A percentile compares a stretch with the other conserved stretches of the same genome.
Evolutionary conservation across 2,888 invertebrate species (phyloP).

Genomic region (Branchipolynoe longqiensis): DNA sequence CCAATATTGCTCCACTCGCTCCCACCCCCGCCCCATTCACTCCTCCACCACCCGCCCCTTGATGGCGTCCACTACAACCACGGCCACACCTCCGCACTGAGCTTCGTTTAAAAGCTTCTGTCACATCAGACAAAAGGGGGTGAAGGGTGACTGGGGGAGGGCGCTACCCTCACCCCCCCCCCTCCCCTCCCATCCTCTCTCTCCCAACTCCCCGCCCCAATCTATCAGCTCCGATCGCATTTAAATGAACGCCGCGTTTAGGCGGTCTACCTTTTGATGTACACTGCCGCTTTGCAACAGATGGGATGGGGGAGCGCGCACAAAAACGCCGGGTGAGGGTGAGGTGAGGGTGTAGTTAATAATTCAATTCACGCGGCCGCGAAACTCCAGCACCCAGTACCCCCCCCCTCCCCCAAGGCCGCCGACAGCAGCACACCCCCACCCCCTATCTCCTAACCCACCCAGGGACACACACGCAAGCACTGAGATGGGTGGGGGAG

Average conservation of each 20-base stretch:
- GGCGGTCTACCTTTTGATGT: background rate
- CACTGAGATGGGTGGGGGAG: no score
- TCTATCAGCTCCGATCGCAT: constrained; percentile 31
- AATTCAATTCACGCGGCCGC: constrained; percentile 31
- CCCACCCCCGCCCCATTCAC: no score
- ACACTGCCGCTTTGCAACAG: constrained; percentile 32
- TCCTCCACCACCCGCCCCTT: no score
- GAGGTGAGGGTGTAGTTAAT: constrained; percentile 11
- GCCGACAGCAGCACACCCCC: no score
- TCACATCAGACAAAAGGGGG: constrained; percentile 10
- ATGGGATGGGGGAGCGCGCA: constrained; percentile 27
- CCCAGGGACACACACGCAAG: no score
- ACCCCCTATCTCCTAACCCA: no score
- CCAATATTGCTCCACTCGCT: no score
- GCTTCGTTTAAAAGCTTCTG: constrained; percentile 6
- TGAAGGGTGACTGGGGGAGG: no score
- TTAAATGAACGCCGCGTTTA: constrained; percentile 37
- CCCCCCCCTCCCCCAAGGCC: no score
- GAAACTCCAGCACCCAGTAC: background rate
- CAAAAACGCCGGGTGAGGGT: constrained; percentile 1
- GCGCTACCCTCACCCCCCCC: no score
- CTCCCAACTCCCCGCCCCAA: background rate
- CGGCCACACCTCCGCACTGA: background rate
- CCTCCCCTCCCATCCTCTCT: no score
- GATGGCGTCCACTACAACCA: no score